phyloP scores from a whole-genome alignment of 2,113 vertebrate genomes.

The Nycticebus coucang region DNA sequence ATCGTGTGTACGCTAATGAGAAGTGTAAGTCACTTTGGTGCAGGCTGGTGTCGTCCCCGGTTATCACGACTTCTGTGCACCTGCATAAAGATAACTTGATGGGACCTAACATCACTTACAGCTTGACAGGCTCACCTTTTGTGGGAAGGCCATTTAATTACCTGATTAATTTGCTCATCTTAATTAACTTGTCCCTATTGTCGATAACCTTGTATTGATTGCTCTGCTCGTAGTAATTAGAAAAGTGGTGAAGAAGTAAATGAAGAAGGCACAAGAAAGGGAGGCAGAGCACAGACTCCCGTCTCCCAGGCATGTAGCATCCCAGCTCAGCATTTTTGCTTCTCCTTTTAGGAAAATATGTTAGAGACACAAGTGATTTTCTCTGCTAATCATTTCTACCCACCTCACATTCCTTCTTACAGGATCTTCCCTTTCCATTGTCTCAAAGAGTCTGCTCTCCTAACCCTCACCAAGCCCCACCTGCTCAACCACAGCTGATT shows the following conservation, averaged over 20 bases:
- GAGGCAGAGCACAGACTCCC: neutral
- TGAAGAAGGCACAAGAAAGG: neutral
- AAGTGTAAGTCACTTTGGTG: neutral
- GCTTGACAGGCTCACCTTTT: slow-evolving; percentile 59
- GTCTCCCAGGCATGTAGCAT: neutral
- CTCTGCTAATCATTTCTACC: neutral
- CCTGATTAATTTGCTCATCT: slow-evolving; percentile 75
- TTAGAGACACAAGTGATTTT: neutral
- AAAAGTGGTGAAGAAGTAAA: slow-evolving; percentile 53
- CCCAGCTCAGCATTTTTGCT: neutral
- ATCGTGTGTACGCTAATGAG: neutral
- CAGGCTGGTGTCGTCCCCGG: neutral
- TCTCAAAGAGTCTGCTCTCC: neutral
- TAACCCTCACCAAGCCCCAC: neutral
- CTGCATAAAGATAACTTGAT: slow-evolving; percentile 50
- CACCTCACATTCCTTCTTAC: neutral
- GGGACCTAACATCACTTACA: slow-evolving; percentile 44
- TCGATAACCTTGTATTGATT: slow-evolving; percentile 79
- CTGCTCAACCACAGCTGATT: neutral
- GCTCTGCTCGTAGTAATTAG: slow-evolving; percentile 70
- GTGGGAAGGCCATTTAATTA: slow-evolving; percentile 70
- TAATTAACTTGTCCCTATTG: slow-evolving; percentile 77
- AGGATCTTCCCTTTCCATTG: neutral
- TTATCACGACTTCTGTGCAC: neutral
- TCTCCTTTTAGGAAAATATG: slow-evolving; percentile 16